These are phyloP conservation scores for Schizopygopsis malacanthus DNA, from an alignment of 2,797 vertebrate genomes.

Conservation along the genomic window DNA sequence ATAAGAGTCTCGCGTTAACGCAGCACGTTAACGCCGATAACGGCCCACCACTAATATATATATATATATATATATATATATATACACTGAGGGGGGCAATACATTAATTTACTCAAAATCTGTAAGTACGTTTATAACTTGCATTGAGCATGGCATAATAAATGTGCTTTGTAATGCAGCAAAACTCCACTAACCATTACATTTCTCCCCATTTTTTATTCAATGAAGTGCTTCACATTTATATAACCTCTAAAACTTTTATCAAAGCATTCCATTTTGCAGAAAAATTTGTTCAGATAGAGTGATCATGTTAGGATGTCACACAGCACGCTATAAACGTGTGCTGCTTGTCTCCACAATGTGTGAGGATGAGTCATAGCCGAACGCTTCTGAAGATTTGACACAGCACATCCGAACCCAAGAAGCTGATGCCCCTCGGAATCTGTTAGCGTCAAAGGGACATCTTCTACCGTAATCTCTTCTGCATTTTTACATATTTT, in stretches of 20 bases:
- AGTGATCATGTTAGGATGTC: conserved; percentile 41
- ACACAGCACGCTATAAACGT: conserved; percentile 13
- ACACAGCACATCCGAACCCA: conserved; percentile 56
- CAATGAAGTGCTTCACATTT: background rate
- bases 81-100: no score
- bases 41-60: no score
- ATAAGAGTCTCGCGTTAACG: no score
- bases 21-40: no score
- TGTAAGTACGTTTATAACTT: background rate
- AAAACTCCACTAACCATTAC: background rate
- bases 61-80: no score
- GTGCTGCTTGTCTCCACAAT: conserved; percentile 26
- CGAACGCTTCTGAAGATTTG: conserved; percentile 44
- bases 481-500: conserved; percentile 51
- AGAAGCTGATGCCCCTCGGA: conserved; percentile 45
- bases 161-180: background rate
- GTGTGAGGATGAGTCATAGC: conserved; percentile 42
- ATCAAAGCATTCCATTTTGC: conserved; percentile 22
- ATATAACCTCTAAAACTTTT: conserved; percentile 22
- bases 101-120: background rate
- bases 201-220: background rate
- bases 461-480: conserved; percentile 47
- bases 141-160: background rate
- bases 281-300: conserved; percentile 13
- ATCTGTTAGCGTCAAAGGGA: conserved; percentile 61